Evolutionary conservation across 1,140 invertebrate genomes (phyloP).

Genomic region (Platorchestia sp.): DNA sequence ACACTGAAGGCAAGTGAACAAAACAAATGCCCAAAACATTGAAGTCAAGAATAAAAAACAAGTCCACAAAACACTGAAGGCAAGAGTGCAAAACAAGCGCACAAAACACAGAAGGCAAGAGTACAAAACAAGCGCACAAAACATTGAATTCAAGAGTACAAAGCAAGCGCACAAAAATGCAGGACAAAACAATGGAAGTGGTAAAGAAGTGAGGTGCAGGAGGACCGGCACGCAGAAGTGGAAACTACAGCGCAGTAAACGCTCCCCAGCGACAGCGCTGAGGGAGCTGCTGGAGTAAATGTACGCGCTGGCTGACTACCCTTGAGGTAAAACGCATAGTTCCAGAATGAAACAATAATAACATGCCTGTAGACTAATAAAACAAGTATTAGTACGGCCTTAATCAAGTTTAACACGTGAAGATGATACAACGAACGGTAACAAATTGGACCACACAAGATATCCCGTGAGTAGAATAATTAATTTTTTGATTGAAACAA

Average conservation of each 20-base stretch:
- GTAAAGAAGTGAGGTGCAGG: neutral
- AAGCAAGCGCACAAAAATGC: neutral
- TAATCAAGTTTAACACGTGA: neutral
- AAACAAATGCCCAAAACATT: no score
- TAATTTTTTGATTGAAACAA: neutral
- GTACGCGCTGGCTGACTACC: neutral
- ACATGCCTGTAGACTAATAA: neutral
- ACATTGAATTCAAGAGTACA: neutral
- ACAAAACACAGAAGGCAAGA: neutral
- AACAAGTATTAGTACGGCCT: neutral
- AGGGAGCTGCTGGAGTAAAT: neutral
- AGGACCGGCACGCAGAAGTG: neutral
- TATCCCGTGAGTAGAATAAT: neutral
- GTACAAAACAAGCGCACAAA: neutral
- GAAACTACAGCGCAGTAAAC: neutral
- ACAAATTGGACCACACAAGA: neutral
- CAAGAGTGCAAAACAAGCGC: neutral
- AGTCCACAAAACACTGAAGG: neutral
- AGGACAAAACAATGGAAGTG: neutral
- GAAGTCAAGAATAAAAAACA: neutral
- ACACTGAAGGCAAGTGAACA: no score
- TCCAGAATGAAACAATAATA: neutral
- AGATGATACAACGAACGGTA: neutral
- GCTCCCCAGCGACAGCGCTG: neutral
- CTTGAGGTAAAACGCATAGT: neutral